Evolutionary conservation across 2,113 vertebrate species (phyloP).

Genomic region (Apteryx owenii): DNA sequence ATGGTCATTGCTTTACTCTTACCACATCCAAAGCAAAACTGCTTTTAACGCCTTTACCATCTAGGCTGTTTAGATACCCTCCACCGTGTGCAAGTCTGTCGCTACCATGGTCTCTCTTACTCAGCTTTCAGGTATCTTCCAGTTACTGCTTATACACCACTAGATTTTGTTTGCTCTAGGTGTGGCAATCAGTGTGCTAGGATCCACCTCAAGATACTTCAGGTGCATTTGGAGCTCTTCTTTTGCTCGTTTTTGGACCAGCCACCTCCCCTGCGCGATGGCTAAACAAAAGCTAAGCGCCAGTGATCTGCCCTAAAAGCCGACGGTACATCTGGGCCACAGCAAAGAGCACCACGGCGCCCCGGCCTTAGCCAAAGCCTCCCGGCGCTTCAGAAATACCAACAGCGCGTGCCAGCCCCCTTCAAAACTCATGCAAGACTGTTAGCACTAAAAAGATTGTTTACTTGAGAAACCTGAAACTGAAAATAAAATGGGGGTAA

Average conservation of each 20-base stretch:
- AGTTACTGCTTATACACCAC: too few species aligned
- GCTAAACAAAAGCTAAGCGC: too few species aligned
- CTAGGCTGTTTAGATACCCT: background rate
- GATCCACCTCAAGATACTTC: background rate
- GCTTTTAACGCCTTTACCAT: background rate
- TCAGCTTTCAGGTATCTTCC: background rate
- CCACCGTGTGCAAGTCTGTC: background rate
- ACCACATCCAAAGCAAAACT: background rate
- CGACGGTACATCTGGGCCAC: too few species aligned
- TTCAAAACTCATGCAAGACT: background rate
- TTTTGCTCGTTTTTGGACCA: background rate
- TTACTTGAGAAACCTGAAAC: constrained; percentile 32
- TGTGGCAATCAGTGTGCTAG: background rate
- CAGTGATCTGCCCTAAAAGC: too few species aligned
- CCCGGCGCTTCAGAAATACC: background rate
- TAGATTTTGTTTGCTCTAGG: background rate
- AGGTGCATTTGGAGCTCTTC: background rate
- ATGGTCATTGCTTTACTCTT: background rate
- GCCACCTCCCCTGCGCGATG: background rate
- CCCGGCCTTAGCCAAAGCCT: background rate
- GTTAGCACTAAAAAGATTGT: background rate
- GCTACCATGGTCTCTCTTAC: background rate
- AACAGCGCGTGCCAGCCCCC: background rate
- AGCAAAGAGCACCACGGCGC: too few species aligned
- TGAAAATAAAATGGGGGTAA: constrained; percentile 28